These are phyloP conservation scores for Polydrusus pterygomalis DNA, from an alignment of 2,888 invertebrate species.

Conservation along the genomic window DNA sequence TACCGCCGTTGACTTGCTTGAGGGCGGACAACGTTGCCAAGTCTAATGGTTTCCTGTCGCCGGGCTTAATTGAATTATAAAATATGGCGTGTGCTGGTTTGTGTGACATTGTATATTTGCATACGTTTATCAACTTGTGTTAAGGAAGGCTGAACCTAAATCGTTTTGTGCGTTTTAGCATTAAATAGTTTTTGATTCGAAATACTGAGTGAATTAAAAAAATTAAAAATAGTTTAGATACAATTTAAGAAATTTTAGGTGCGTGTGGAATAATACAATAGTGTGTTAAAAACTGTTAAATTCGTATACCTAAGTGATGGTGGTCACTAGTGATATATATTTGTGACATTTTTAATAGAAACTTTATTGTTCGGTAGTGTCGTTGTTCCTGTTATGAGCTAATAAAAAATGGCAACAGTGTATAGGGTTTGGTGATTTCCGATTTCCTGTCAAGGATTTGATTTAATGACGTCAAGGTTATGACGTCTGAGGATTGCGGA, in stretches of 20 bases:
- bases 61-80: slow-evolving; percentile 40
- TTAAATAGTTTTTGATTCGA: background rate
- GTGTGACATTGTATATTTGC: slow-evolving; percentile 47
- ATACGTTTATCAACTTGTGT: slow-evolving; percentile 51
- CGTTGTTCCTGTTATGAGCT: background rate
- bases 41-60: slow-evolving; percentile 23
- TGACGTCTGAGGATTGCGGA: slow-evolving; percentile 48
- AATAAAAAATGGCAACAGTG: slow-evolving; percentile 16
- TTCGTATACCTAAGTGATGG: background rate
- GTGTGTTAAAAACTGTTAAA: background rate
- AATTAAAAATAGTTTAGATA: too few relatives aligned
- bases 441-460: slow-evolving; percentile 8
- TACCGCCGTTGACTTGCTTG: slow-evolving; percentile 48
- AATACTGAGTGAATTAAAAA: too few relatives aligned
- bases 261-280: background rate
- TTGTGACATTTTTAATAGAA: background rate
- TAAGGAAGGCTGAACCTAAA: slow-evolving; percentile 7
- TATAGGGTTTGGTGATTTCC: slow-evolving; percentile 4
- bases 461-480: slow-evolving; percentile 29
- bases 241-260: background rate
- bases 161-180: slow-evolving; percentile 15
- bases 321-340: background rate
- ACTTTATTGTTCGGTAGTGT: too few relatives aligned
- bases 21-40: slow-evolving; percentile 47
- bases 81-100: slow-evolving; percentile 26